phyloP scores from a whole-genome alignment of 2,888 invertebrate species.

The Micoletzkya japonica region DNA sequence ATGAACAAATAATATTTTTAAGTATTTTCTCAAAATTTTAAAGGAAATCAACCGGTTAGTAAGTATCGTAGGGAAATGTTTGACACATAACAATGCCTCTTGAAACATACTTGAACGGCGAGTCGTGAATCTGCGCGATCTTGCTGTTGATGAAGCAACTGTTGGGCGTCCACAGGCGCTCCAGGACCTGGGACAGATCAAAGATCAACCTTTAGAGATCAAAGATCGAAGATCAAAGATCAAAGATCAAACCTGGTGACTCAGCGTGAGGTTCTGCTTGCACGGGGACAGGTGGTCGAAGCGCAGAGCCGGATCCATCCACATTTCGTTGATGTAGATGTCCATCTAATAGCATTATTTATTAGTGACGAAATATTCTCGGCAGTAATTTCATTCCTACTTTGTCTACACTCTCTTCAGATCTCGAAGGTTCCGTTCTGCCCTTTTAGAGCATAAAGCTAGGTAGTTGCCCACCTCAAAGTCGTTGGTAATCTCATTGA shows the following conservation, averaged over 20 bases:
- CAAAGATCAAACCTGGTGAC: slow-evolving; percentile 54
- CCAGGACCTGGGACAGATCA: slow-evolving; percentile 38
- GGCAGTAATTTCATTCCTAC: background rate
- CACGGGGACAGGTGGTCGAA: slow-evolving; percentile 62
- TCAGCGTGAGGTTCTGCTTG: slow-evolving; percentile 61
- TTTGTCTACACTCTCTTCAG: background rate
- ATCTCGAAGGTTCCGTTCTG: background rate
- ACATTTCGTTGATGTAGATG: slow-evolving; percentile 64
- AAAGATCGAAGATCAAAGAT: too few species aligned
- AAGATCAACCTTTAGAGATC: too few species aligned
- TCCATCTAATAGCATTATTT: slow-evolving; percentile 49
- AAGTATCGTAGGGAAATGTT: background rate
- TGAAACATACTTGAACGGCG: slow-evolving; percentile 55
- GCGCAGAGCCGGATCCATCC: slow-evolving; percentile 58
- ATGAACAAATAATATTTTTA: slow-evolving; percentile 25
- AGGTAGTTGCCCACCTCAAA: slow-evolving; percentile 52
- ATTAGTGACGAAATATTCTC: background rate
- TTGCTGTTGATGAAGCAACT: slow-evolving; percentile 61
- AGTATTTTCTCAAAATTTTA: background rate
- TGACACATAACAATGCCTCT: background rate
- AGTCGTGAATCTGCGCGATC: slow-evolving; percentile 61
- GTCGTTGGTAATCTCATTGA: slow-evolving; percentile 62
- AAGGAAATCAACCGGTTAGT: background rate
- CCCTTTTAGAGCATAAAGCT: background rate
- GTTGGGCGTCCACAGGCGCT: slow-evolving; percentile 56